phyloP scores from a whole-genome alignment of 2,888 invertebrate species.

The Amiota mariae region DNA sequence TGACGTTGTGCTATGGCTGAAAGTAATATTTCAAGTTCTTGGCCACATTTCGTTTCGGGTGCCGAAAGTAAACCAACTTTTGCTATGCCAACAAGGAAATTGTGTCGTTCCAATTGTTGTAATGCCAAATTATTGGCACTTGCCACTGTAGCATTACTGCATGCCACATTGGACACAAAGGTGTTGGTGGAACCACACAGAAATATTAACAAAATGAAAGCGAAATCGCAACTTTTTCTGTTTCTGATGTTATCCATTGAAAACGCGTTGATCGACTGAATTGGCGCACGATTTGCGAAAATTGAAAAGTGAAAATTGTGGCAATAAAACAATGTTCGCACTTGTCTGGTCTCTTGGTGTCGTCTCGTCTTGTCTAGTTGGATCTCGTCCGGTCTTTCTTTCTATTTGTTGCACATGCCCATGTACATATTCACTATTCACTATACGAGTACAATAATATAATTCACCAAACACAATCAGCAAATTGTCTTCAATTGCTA shows the following conservation, averaged over 20 bases:
- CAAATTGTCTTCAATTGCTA: too few species aligned
- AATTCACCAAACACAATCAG: too few species aligned
- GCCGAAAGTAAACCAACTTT: slow-evolving; percentile 50
- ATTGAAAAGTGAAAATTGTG: slow-evolving; percentile 13
- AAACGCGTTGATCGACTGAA: slow-evolving; percentile 36
- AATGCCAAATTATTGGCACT: neutral
- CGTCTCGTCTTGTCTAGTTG: neutral
- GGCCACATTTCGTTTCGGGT: slow-evolving; percentile 53
- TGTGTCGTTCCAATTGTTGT: slow-evolving; percentile 41
- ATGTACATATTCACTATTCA: too few species aligned
- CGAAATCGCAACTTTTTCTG: neutral
- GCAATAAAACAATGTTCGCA: neutral
- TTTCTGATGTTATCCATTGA: slow-evolving; percentile 31
- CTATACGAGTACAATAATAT: too few species aligned
- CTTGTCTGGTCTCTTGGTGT: neutral
- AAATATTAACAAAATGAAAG: neutral
- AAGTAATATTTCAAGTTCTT: slow-evolving; percentile 56
- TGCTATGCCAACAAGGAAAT: slow-evolving; percentile 64
- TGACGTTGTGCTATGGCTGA: slow-evolving; percentile 50
- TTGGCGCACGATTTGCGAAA: slow-evolving; percentile 12
- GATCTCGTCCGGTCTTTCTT: too few species aligned
- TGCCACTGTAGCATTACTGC: neutral
- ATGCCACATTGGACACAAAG: neutral
- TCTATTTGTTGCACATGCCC: too few species aligned
- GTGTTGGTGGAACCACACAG: neutral